Evolutionary conservation across 1,140 invertebrate genomes (phyloP), one percentile per base, ranked within the genome.

Genomic region (Euura lappo): DNA sequence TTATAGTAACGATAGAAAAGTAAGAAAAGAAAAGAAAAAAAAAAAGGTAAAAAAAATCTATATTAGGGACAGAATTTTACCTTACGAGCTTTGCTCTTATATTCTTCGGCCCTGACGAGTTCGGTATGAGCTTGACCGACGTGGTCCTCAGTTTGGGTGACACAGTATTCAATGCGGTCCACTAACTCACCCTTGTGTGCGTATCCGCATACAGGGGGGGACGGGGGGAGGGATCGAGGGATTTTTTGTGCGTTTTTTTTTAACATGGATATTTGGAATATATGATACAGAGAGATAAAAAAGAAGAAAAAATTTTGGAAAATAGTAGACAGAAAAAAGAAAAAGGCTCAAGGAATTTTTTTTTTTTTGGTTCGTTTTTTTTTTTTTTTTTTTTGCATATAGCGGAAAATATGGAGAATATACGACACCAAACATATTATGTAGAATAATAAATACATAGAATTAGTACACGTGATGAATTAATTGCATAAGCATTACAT

Each of bases 91-190:
- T 96, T 96, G 81, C 88, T 92, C 83, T 94, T 93, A 89, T 96
- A 98, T 79, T 93, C 90, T 81, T 93, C 90, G 68, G 96, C 96
- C 81, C 92, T 91, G 81, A 90, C 90, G 45, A 97, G 93, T 84
- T 98, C 92, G 73, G 89, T 90, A 79, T 92, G 93, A 73, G 94
- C 96, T 70, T 91, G 89, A 83, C 93, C 92, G 77, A 97, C 93
- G 89, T 94, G 95, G 86, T 97, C 94, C 77, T 83, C 85, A 74
- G 95, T 93, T 84, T 93, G 91, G 78, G 93, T 91, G 69, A 98
- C 96, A 88, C 97, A 95, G 89, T 95, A 94, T 89, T 98, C 96
- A 87, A 98, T 96, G 82, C 94, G 89, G 89, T 97, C 95, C 81
- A 97, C 92, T 91, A 97, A 93, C 89, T 97, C 96, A 83, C 96